Base-by-base conservation (phyloP, 1,140 invertebrate genomes). In the Phthorimaea operculella region DNA sequence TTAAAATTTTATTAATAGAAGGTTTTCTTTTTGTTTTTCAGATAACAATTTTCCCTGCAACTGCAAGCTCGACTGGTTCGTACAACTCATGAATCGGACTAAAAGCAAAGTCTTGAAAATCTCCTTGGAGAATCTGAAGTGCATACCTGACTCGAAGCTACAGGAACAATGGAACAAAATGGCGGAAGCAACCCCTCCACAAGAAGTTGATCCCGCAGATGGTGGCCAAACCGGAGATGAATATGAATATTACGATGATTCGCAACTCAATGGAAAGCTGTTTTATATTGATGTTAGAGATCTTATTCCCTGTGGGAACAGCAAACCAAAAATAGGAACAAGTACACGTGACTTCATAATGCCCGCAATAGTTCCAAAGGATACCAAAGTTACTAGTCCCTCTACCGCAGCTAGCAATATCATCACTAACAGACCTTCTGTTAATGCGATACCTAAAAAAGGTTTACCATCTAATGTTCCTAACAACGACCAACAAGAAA, bases 221-320 rank as follows among this genome's bases (percentile, higher is more conserved):
- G 54, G 62, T 52, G 60, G 17, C 18, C 61, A 63, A 52, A 12
- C 48, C 4, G n/a, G 8, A 28, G 17, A 9, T 10, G 48, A 50
- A 50, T 78, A 82, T 33, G 82, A 85, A 62, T 85, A 82, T 59
- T 85, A 85, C 49, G 82, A 85, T 21, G 77, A 82, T 0, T 65
- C 69, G 14, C 73, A 81, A 62, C 59, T 85, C 4, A 75, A 81
- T 48, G 82, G 80, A 28, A 81, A 76, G 58, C 51, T 85, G 4
- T 85, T 85, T 54, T 85, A 83, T 44, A 66, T 65, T 15, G 82
- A 85, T 51, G 54, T 85, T 42, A 76, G 77, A 60, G 72, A 69
- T 39, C 54, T 83, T 34, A 60, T 82, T 9, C 80, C 80, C 45
- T 85, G 81, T 52, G 21, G 21, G 2, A 28, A 28, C 21, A 28